Evolutionary conservation across 2,797 vertebrate genomes (phyloP).

Genomic region (Heliangelus exortis): DNA sequence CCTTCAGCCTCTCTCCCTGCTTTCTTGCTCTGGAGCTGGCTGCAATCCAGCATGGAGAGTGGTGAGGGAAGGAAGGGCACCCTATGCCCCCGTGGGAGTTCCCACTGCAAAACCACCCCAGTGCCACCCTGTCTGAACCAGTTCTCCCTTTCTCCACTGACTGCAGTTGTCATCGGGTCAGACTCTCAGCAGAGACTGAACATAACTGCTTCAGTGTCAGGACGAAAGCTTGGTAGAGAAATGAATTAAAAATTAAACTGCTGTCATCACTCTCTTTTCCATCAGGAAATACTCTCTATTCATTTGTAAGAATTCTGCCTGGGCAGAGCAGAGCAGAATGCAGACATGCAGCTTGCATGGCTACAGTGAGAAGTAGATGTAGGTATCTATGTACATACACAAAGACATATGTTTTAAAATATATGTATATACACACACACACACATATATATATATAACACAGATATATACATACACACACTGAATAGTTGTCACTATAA

Average conservation of each 20-base stretch:
- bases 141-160: background rate
- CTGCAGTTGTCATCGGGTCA: background rate
- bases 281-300: background rate
- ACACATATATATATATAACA: no score
- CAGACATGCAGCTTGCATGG: background rate
- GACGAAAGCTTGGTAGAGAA: background rate
- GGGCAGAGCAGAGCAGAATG: background rate
- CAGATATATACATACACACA: no score
- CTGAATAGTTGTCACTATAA: no score
- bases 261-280: background rate
- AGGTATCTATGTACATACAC: background rate
- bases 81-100: accelerated
- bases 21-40: background rate
- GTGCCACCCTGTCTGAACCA: background rate
- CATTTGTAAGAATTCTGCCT: background rate
- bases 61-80: background rate
- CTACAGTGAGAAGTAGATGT: background rate
- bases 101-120: background rate
- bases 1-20: background rate
- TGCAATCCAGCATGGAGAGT: background rate
- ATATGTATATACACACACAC: background rate
- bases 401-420: conserved; percentile 7
- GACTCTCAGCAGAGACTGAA: background rate
- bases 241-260: conserved; percentile 11
- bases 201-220: background rate